These are phyloP conservation scores for Athene cunicularia DNA, from an alignment of 2,113 vertebrate genomes.

Conservation along the genomic window DNA sequence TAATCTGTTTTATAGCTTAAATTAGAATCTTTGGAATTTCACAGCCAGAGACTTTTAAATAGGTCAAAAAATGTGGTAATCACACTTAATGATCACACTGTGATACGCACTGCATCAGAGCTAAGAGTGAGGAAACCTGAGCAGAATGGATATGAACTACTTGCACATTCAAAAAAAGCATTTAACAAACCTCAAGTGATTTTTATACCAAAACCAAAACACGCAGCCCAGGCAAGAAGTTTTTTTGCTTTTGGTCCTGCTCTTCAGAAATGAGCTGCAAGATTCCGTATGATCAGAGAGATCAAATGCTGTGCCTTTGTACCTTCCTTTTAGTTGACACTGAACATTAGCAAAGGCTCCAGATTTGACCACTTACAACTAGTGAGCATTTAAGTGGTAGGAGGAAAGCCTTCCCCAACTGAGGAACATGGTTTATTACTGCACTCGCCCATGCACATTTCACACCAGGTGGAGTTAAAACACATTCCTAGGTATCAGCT, in stretches of 20 bases:
- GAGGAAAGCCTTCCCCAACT: neutral
- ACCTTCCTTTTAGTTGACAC: neutral
- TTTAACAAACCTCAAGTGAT: neutral
- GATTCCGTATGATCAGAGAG: neutral
- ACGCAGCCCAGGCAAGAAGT: neutral
- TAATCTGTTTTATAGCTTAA: conserved; percentile 53
- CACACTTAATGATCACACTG: conserved; percentile 47
- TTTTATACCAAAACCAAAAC: neutral
- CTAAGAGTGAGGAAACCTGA: conserved; percentile 19
- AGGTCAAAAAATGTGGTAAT: conserved; percentile 62
- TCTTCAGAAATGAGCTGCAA: neutral
- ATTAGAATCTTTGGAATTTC: conserved; percentile 59
- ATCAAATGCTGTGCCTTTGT: neutral
- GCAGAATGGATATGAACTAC: conserved; percentile 28
- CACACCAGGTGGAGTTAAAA: neutral
- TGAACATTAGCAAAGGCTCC: neutral
- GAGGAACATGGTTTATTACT: neutral
- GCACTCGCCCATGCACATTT: neutral
- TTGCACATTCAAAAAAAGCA: neutral
- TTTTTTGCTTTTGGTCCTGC: neutral
- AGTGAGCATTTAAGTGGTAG: neutral
- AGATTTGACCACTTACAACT: neutral
- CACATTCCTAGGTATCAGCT: neutral
- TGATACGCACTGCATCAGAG: neutral
- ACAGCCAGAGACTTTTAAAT: conserved; percentile 64